These are phyloP conservation scores for Mesoclemmys tuberculata DNA, from an alignment of 2,113 vertebrate species.

Conservation along the genomic window DNA sequence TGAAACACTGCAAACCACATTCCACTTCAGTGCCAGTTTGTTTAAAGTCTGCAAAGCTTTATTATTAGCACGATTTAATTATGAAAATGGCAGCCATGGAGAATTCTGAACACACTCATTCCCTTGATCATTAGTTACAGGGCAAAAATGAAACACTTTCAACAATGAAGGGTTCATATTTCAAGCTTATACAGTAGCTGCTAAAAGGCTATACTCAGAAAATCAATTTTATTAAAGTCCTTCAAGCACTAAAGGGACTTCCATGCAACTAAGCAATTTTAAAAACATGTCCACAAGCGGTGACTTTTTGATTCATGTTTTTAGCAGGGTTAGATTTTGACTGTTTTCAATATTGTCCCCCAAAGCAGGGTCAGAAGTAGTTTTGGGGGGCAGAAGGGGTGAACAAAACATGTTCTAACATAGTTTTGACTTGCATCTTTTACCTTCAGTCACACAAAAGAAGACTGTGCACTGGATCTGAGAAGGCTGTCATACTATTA, in stretches of 20 bases:
- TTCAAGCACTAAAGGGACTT: slow-evolving; percentile 95
- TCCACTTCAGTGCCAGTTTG: slow-evolving; percentile 87
- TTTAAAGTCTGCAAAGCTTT: slow-evolving; percentile 95
- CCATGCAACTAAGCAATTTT: slow-evolving; percentile 97
- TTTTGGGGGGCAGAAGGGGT: slow-evolving; percentile 50
- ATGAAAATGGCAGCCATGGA: slow-evolving; percentile 96
- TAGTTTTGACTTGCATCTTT: slow-evolving; percentile 61
- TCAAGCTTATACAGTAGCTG: slow-evolving; percentile 95
- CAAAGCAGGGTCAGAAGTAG: slow-evolving; percentile 88
- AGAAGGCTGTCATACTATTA: slow-evolving; percentile 30
- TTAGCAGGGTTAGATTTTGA: slow-evolving; percentile 89
- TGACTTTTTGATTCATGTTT: slow-evolving; percentile 91
- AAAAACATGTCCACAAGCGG: slow-evolving; percentile 89
- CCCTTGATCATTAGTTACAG: slow-evolving; percentile 96
- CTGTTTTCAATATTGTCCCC: slow-evolving; percentile 91
- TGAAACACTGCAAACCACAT: slow-evolving; percentile 83
- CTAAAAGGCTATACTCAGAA: slow-evolving; percentile 98
- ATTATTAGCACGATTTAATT: slow-evolving; percentile 99
- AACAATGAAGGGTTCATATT: slow-evolving; percentile 99
- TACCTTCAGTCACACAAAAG: slow-evolving; percentile 75
- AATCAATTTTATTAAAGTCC: slow-evolving; percentile 99
- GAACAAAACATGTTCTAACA: slow-evolving; percentile 56
- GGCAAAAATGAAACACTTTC: slow-evolving; percentile 95
- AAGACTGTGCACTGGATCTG: slow-evolving; percentile 57
- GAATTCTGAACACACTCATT: slow-evolving; percentile 94